Conservation (phyloP, 2,888 invertebrate genomes). For the Sussaba pulchella region DNA sequence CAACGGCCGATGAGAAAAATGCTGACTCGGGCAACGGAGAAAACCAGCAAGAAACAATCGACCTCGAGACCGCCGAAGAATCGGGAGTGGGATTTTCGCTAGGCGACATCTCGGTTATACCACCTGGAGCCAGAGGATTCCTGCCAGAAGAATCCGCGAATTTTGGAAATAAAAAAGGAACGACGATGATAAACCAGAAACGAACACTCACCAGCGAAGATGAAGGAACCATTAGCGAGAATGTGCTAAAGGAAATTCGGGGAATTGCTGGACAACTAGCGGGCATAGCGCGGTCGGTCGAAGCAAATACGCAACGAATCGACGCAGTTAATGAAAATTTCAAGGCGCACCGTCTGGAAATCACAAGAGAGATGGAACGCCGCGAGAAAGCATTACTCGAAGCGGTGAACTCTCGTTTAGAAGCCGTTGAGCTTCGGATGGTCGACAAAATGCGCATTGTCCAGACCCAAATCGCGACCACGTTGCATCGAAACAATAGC, state of each 20-base stretch:
- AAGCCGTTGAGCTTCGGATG: background rate
- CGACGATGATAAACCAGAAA: no score
- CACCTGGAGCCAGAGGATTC: rapidly evolving
- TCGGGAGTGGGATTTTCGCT: no score
- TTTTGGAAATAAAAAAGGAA: no score
- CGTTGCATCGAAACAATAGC: background rate
- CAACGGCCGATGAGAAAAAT: no score
- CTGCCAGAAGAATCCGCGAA: background rate
- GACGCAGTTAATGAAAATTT: background rate
- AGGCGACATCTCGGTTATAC: background rate
- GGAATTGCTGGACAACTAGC: background rate
- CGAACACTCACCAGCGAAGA: no score
- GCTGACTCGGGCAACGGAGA: no score
- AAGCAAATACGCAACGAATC: no score
- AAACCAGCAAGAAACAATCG: no score
- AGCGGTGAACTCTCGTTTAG: background rate
- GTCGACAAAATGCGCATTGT: background rate
- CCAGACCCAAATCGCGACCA: background rate
- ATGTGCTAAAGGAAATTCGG: background rate
- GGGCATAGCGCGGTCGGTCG: background rate
- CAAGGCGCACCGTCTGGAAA: background rate
- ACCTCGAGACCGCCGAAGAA: no score
- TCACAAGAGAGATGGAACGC: background rate
- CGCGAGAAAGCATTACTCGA: background rate
- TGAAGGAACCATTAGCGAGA: no score